Evolutionary conservation across 2,113 vertebrate genomes (phyloP).

Genomic region (Spea multiplicata): DNA sequence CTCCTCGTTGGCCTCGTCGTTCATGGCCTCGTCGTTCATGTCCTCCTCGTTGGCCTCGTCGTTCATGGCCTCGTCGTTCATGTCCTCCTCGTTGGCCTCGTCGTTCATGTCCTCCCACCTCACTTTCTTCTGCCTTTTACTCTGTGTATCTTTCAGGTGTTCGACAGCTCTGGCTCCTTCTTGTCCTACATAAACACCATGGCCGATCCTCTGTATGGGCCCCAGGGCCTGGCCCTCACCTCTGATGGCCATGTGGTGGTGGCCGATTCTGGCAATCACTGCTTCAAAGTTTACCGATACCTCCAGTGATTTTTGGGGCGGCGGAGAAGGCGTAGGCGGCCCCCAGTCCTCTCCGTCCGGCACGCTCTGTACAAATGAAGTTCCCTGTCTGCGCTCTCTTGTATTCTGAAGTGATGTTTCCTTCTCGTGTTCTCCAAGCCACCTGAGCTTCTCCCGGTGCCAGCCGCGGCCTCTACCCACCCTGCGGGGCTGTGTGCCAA

Average conservation of each 20-base stretch:
- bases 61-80: background rate
- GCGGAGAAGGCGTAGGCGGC: constrained; percentile 2
- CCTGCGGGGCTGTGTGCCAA: background rate
- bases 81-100: background rate
- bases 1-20: too few relatives aligned
- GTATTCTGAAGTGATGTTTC: constrained; percentile 27
- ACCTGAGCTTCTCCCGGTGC: constrained; percentile 18
- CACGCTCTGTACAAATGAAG: background rate
- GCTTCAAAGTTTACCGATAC: constrained; percentile 97
- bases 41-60: too few relatives aligned
- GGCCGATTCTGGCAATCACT: constrained; percentile 95
- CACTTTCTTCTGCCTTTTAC: background rate
- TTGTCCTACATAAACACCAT: constrained; percentile 96
- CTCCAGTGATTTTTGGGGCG: constrained; percentile 75
- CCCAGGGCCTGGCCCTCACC: constrained; percentile 90
- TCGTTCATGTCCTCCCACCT: background rate
- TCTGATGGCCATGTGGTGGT: constrained; percentile 93
- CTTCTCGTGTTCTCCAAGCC: constrained; percentile 7
- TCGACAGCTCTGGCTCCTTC: constrained; percentile 93
- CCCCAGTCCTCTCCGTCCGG: background rate
- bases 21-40: too few relatives aligned
- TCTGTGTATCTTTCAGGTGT: constrained; percentile 70
- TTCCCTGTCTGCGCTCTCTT: background rate
- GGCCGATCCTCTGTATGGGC: constrained; percentile 90
- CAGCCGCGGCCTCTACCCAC: background rate